A percentile compares a stretch with the other conserved stretches of the same genome.
phyloP scores from a whole-genome alignment of 1,140 invertebrate species.

The Bradynema listronoti region DNA sequence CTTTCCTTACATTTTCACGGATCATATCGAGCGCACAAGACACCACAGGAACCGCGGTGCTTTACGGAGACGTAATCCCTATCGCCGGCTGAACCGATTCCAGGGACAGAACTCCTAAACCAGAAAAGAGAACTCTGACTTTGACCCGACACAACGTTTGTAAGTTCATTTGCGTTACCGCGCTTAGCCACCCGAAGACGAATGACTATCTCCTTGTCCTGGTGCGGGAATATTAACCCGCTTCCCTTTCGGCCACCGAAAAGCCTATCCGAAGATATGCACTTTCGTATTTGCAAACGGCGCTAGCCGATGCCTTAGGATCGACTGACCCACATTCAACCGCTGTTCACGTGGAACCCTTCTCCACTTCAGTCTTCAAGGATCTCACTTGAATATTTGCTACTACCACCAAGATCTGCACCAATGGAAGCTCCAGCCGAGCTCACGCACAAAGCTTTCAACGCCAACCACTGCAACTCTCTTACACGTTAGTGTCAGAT shows the following conservation, averaged over 20 bases:
- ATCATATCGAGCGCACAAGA: constrained; percentile 64
- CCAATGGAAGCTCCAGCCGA: constrained; percentile 71
- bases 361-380: constrained; percentile 79
- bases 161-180: constrained; percentile 66
- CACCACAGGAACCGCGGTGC: constrained; percentile 59
- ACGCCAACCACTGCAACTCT: constrained; percentile 68
- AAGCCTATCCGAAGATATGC: no score
- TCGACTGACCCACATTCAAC: constrained; percentile 76
- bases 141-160: constrained; percentile 8
- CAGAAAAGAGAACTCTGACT: constrained; percentile 22
- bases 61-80: constrained; percentile 59
- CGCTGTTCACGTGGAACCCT: constrained; percentile 79
- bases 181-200: no score
- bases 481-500: constrained; percentile 68
- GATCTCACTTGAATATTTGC: constrained; percentile 77
- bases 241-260: constrained; percentile 60
- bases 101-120: constrained; percentile 13
- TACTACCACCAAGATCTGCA: constrained; percentile 80
- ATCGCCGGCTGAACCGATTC: constrained; percentile 62
- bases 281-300: constrained; percentile 39
- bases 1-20: constrained; percentile 73
- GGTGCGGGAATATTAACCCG: constrained; percentile 63
- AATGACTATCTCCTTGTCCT: no score
- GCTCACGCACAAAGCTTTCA: constrained; percentile 71
- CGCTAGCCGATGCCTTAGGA: constrained; percentile 62